Evolutionary conservation across 2,113 vertebrate species (phyloP).

Genomic region (Cryptomyrus ogoouensis): DNA sequence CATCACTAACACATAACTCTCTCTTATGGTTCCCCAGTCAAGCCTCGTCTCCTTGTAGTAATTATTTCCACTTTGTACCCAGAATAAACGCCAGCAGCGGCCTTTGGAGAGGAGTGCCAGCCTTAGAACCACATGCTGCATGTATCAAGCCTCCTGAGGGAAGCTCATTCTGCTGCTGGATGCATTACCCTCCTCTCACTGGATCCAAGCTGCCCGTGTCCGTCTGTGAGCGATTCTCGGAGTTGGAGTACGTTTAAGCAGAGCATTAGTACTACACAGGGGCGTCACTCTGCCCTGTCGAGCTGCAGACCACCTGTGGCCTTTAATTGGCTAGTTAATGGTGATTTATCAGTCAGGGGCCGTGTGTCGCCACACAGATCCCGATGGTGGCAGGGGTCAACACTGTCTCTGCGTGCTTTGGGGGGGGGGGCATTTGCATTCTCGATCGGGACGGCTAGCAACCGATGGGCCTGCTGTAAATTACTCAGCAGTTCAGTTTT

Average conservation of each 20-base stretch:
- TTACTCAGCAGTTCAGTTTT: background rate
- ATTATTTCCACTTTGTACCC: conserved; percentile 43
- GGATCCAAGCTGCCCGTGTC: conserved; percentile 70
- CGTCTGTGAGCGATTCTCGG: conserved; percentile 54
- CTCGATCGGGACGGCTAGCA: conserved; percentile 26
- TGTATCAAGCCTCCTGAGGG: conserved; percentile 59
- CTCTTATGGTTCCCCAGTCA: conserved; percentile 30
- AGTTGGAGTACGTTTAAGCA: conserved; percentile 59
- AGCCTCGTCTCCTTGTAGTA: conserved; percentile 27
- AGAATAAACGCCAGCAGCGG: conserved; percentile 53
- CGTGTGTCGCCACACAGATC: conserved; percentile 72
- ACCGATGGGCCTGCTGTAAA: background rate
- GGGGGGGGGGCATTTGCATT: conserved; percentile 42
- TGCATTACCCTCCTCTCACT: conserved; percentile 55
- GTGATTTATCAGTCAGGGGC: conserved; percentile 93
- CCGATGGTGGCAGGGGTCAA: conserved; percentile 80
- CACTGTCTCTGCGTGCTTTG: conserved; percentile 48
- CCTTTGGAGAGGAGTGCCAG: conserved; percentile 23
- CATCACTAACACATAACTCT: background rate
- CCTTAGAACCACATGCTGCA: conserved; percentile 47
- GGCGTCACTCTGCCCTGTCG: conserved; percentile 58
- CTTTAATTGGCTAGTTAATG: conserved; percentile 98
- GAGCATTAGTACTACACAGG: conserved; percentile 46
- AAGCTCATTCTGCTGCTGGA: conserved; percentile 43
- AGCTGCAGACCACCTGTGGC: conserved; percentile 88